phyloP scores from a whole-genome alignment of 2,797 vertebrate species.

The Sitta carolinensis region DNA sequence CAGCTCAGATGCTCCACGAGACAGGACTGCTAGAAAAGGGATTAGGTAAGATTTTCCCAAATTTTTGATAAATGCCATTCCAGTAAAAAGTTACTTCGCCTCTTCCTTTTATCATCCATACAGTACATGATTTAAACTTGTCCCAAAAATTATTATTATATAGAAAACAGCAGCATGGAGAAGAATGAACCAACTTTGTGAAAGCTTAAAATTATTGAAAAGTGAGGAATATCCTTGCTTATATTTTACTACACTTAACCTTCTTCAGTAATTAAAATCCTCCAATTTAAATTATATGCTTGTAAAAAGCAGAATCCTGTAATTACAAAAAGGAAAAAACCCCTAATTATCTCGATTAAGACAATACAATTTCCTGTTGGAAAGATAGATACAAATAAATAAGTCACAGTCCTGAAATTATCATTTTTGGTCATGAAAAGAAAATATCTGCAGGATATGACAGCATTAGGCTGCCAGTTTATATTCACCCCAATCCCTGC shows the following conservation, averaged over 20 bases:
- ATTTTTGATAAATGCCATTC: accelerated
- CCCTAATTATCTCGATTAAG: background rate
- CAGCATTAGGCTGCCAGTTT: background rate
- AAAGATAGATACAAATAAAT: background rate
- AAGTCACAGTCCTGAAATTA: background rate
- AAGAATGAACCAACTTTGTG: background rate
- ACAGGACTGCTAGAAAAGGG: background rate
- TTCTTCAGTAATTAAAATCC: background rate
- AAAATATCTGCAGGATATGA: background rate
- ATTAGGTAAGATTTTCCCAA: background rate
- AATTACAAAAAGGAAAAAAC: background rate
- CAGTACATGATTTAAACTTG: background rate
- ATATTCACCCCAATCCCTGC: background rate
- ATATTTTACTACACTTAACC: background rate
- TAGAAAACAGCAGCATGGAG: background rate
- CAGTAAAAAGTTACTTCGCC: background rate
- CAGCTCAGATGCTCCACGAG: accelerated
- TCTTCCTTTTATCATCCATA: background rate
- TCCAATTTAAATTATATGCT: background rate
- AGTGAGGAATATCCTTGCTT: background rate
- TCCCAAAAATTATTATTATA: background rate
- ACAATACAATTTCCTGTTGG: background rate
- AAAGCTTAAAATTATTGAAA: background rate
- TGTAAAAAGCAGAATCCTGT: background rate
- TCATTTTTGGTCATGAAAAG: background rate